phyloP scores from a whole-genome alignment of 2,888 invertebrate genomes.

The Miltochrista miniata region DNA sequence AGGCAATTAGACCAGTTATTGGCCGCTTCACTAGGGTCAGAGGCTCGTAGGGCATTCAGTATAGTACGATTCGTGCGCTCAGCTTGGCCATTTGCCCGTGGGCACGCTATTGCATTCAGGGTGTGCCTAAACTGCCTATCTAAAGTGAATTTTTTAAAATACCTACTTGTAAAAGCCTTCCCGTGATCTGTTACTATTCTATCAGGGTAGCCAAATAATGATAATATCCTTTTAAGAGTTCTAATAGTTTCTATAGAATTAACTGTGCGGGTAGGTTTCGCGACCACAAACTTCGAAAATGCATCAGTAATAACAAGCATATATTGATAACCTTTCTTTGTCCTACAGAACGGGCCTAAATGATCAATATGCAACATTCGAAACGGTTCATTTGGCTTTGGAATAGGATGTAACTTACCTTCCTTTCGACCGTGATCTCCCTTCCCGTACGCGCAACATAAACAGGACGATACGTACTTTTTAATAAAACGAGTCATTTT shows the following conservation, averaged over 20 bases:
- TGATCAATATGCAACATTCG: too few relatives aligned
- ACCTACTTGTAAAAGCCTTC: background rate
- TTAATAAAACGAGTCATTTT: background rate
- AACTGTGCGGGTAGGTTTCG: background rate
- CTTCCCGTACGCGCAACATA: background rate
- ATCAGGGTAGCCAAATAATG: background rate
- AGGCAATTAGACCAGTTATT: conserved; percentile 35
- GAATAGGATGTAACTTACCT: too few relatives aligned
- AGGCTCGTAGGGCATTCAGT: background rate
- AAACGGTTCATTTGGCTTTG: too few relatives aligned
- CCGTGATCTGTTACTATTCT: background rate
- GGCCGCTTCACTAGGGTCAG: background rate
- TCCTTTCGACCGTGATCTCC: too few relatives aligned
- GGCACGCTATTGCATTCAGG: too few relatives aligned
- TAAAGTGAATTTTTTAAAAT: too few relatives aligned
- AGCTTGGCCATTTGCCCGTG: too few relatives aligned
- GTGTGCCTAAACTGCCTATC: too few relatives aligned
- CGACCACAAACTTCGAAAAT: background rate
- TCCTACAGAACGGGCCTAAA: too few relatives aligned
- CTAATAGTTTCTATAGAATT: background rate
- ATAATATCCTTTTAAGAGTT: background rate
- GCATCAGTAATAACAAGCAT: background rate
- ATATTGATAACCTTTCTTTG: too few relatives aligned
- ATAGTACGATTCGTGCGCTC: too few relatives aligned
- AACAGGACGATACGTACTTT: background rate